Evolutionary conservation across 2,797 vertebrate species (phyloP).

Genomic region (Tamandua tetradactyla): DNA sequence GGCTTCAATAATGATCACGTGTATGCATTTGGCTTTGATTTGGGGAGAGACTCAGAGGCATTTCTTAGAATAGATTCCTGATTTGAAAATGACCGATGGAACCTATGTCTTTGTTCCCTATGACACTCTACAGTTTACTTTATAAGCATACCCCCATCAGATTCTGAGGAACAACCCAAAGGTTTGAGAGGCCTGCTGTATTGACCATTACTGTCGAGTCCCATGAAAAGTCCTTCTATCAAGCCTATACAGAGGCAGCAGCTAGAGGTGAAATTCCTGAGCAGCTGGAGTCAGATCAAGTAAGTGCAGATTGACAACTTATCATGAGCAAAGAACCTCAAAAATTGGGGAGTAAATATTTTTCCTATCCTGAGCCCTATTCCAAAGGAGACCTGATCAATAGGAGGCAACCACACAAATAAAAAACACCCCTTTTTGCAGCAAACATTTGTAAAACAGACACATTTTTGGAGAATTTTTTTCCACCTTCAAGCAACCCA

Average conservation of each 20-base stretch:
- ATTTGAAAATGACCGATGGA: constrained; percentile 93
- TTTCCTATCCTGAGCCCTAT: not conserved
- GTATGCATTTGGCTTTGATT: constrained; percentile 93
- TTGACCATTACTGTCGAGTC: constrained; percentile 94
- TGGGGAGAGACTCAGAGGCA: constrained; percentile 90
- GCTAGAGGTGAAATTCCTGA: constrained; percentile 85
- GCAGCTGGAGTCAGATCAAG: constrained; percentile 87
- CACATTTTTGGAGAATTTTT: not conserved
- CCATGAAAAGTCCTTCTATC: constrained; percentile 90
- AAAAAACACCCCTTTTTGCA: constrained; percentile 44
- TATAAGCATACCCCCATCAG: constrained; percentile 89
- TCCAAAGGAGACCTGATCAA: not conserved
- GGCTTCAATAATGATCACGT: constrained; percentile 93
- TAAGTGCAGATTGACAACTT: constrained; percentile 77
- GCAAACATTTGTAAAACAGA: constrained; percentile 23
- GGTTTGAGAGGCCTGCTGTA: constrained; percentile 92
- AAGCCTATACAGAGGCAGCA: constrained; percentile 88
- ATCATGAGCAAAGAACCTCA: constrained; percentile 39
- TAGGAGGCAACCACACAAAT: not conserved
- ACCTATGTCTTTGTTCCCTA: constrained; percentile 94
- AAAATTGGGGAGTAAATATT: not conserved
- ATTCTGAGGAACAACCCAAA: constrained; percentile 87
- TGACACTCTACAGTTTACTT: constrained; percentile 93
- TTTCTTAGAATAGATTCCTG: constrained; percentile 91
- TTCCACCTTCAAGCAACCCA: not conserved